A percentile compares a stretch with the other conserved stretches of the same genome.
Evolutionary conservation across 64 coral and sea anemone genomes (phyloP).

Genomic region (Anthopleura sola): DNA sequence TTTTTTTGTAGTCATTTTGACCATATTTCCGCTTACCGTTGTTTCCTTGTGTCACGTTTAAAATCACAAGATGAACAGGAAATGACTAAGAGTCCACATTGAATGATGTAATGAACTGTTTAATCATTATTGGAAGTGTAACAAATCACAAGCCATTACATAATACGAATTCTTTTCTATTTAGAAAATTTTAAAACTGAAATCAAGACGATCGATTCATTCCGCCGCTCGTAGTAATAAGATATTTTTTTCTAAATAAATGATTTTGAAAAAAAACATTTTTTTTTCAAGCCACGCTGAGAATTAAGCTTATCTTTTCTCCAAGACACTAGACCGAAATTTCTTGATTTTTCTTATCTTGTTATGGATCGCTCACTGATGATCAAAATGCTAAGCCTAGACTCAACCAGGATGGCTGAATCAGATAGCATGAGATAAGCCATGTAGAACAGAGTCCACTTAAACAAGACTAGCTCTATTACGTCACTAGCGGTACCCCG

Average conservation of each 20-base stretch:
- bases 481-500: background rate
- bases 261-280: too few species aligned
- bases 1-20: background rate
- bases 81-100: background rate
- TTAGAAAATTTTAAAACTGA: background rate
- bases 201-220: too few species aligned
- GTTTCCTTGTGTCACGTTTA: background rate
- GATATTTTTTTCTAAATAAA: too few species aligned
- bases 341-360: background rate
- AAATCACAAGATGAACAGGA: background rate
- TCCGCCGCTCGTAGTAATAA: too few species aligned
- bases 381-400: background rate
- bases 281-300: too few species aligned
- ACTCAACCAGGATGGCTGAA: background rate
- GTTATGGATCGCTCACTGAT: background rate
- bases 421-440: background rate
- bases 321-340: background rate
- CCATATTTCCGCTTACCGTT: background rate
- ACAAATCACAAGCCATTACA: too few species aligned
- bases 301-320: background rate
- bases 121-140: background rate
- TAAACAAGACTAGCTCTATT: background rate
- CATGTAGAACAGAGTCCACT: background rate
- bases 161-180: background rate
- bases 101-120: constrained; percentile 3